Conservation (phyloP, 2,113 vertebrate genomes). For the Salvator merianae region DNA sequence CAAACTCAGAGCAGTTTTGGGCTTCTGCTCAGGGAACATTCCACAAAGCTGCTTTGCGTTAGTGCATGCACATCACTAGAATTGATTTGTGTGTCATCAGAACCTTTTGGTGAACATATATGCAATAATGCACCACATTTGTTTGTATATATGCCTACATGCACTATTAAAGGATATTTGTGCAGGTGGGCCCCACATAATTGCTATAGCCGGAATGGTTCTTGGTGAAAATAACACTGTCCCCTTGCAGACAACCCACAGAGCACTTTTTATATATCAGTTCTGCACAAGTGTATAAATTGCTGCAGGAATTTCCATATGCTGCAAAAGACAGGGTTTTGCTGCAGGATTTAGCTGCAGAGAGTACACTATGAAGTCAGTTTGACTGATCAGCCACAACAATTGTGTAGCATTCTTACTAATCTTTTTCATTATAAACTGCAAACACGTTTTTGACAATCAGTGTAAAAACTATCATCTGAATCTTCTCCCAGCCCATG, state of each 20-base stretch:
- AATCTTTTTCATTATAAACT: not conserved
- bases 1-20: not conserved
- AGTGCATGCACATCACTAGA: not conserved
- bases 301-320: constrained; percentile 35
- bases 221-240: constrained; percentile 1
- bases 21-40: constrained; percentile 1
- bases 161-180: not conserved
- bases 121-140: not conserved
- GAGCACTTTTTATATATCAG: not conserved
- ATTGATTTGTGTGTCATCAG: not conserved
- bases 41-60: constrained; percentile 3
- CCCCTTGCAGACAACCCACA: not conserved
- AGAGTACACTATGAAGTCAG: not conserved
- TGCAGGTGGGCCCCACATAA: not conserved
- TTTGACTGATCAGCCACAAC: not conserved
- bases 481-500: not conserved
- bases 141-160: not conserved
- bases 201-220: not conserved
- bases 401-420: not conserved
- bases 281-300: constrained; percentile 2
- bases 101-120: not conserved
- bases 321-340: constrained; percentile 6
- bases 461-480: not conserved
- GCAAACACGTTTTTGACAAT: not conserved
- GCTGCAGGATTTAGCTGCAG: constrained; percentile 25